phyloP scores from a whole-genome alignment of 1,140 invertebrate genomes.

The Papilio dardanus region DNA sequence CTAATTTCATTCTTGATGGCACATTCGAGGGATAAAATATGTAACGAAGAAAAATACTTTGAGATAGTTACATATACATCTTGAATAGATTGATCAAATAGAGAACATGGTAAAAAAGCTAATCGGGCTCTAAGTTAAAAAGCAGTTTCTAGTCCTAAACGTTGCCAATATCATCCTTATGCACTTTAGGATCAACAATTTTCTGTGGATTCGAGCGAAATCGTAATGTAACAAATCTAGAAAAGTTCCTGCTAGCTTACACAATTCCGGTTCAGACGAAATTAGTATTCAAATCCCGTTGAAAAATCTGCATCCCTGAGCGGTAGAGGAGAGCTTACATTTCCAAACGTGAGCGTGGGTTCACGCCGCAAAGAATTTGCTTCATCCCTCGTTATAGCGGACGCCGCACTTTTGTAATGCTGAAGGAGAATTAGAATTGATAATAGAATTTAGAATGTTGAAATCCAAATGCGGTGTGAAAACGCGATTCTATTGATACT shows the following conservation, averaged over 20 bases:
- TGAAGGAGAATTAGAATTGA: neutral
- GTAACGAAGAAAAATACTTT: neutral
- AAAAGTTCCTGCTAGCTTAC: constrained; percentile 11
- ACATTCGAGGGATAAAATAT: neutral
- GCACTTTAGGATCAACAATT: neutral
- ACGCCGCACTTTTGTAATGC: neutral
- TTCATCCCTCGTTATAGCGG: constrained; percentile 1
- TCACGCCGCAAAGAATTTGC: constrained; percentile 24
- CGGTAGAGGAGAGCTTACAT: constrained; percentile 23
- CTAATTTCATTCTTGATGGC: neutral
- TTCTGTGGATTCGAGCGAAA: constrained; percentile 6
- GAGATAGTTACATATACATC: neutral
- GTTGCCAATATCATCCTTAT: no score
- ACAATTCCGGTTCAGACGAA: constrained; percentile 13
- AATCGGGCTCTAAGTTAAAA: no score
- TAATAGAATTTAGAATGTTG: neutral
- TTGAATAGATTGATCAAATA: neutral
- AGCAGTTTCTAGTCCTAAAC: no score
- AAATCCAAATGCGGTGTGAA: neutral
- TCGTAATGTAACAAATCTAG: constrained; percentile 14
- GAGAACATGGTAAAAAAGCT: no score
- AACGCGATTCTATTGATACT: neutral
- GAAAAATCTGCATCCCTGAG: constrained; percentile 24
- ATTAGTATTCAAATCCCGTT: constrained; percentile 25
- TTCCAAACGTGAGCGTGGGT: constrained; percentile 14